phyloP scores from a whole-genome alignment of 2,888 invertebrate genomes.

The Synanthedon andrenaeformis region DNA sequence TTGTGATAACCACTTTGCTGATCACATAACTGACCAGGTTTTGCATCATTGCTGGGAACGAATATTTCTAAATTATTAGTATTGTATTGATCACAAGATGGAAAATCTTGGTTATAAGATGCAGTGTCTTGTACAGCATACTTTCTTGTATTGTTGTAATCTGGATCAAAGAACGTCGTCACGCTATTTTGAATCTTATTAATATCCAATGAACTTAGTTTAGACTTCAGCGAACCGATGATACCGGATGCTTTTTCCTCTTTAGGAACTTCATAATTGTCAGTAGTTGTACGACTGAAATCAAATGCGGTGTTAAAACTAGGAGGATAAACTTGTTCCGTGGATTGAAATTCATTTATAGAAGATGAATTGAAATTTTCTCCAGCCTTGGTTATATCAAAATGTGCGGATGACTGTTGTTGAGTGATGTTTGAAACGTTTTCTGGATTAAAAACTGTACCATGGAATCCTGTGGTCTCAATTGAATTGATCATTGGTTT shows the following conservation, averaged over 20 bases:
- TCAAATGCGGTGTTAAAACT: constrained; percentile 45
- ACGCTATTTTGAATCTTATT: constrained; percentile 60
- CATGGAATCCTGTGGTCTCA: background rate
- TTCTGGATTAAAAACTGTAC: constrained; percentile 2
- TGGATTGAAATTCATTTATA: constrained; percentile 8
- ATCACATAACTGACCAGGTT: constrained; percentile 7
- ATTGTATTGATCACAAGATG: constrained; percentile 10
- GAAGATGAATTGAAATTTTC: constrained; percentile 13
- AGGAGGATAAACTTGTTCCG: constrained; percentile 13
- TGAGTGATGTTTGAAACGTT: constrained; percentile 13
- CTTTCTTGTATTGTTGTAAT: constrained; percentile 36
- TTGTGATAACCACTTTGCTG: constrained; percentile 4
- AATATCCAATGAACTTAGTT: constrained; percentile 52
- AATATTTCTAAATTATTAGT: constrained; percentile 35
- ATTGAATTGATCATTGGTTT: constrained; percentile 30
- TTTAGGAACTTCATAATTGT: constrained; percentile 27
- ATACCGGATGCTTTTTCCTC: constrained; percentile 50
- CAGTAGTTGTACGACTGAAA: constrained; percentile 39
- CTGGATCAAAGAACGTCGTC: constrained; percentile 61
- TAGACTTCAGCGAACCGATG: constrained; percentile 60
- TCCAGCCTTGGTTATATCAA: constrained; percentile 19
- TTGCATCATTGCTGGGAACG: constrained; percentile 21
- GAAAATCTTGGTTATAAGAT: constrained; percentile 12
- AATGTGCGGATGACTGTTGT: constrained; percentile 13
- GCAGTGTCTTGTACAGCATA: constrained; percentile 17